A percentile compares a stretch with the other conserved stretches of the same genome.
Conservation (phyloP, 2,888 invertebrate species). For the Thyatira batis region DNA sequence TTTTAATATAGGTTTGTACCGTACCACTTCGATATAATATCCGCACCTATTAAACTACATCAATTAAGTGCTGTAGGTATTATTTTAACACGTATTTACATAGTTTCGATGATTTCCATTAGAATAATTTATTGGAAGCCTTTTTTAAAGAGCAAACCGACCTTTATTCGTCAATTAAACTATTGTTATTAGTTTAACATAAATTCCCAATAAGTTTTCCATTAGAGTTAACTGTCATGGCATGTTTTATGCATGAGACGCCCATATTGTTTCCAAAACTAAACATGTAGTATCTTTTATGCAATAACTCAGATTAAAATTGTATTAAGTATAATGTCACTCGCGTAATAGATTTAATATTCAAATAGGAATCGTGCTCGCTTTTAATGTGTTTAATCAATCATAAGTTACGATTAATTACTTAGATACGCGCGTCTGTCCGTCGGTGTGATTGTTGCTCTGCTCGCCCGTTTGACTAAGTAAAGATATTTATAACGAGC, state of each 20-base stretch:
- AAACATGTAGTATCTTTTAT: constrained; percentile 66
- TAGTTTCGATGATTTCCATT: not conserved
- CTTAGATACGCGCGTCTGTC: constrained; percentile 70
- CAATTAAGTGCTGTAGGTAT: not conserved
- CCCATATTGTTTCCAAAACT: constrained; percentile 75
- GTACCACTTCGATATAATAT: constrained; percentile 11
- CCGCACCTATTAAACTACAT: constrained; percentile 7
- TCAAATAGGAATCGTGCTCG: constrained; percentile 78
- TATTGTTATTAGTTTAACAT: constrained; percentile 66
- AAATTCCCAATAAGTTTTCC: constrained; percentile 65
- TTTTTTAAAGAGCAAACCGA: constrained; percentile 31
- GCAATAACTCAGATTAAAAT: constrained; percentile 77
- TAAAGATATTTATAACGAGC: constrained; percentile 69
- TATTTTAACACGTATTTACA: not conserved
- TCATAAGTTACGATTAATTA: constrained; percentile 81
- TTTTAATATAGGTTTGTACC: constrained; percentile 23
- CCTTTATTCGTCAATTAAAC: constrained; percentile 60
- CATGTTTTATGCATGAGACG: constrained; percentile 69
- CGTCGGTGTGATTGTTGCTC: constrained; percentile 57
- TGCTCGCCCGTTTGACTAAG: constrained; percentile 50
- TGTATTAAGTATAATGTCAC: constrained; percentile 78
- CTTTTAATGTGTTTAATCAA: constrained; percentile 80
- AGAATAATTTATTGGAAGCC: not conserved
- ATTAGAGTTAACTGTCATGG: constrained; percentile 54
- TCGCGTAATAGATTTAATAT: constrained; percentile 76